Evolutionary conservation across 2,113 vertebrate genomes (phyloP).

Genomic region (Sturnus vulgaris): DNA sequence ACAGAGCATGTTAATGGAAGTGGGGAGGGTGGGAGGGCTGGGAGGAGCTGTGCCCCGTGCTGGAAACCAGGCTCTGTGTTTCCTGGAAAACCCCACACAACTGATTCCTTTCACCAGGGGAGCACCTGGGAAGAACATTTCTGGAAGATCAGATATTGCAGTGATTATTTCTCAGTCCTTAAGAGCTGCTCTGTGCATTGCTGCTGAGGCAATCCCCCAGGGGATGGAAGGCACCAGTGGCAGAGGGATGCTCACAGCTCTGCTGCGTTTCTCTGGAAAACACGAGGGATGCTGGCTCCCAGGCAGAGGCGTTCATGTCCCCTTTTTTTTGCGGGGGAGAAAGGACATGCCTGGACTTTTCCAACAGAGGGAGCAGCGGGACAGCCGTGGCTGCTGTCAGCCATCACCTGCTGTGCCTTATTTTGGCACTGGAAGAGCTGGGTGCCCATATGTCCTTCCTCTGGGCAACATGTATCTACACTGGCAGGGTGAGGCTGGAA

Average conservation of each 20-base stretch:
- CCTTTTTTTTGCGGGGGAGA: background rate
- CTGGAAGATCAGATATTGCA: background rate
- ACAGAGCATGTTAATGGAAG: accelerated
- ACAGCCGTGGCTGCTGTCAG: background rate
- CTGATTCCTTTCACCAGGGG: background rate
- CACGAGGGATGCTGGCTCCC: accelerated
- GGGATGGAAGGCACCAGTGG: background rate
- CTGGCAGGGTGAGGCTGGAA: background rate
- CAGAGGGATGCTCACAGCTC: accelerated
- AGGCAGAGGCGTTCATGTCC: accelerated
- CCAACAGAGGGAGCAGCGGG: background rate
- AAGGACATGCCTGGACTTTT: background rate
- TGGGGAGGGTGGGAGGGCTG: too few relatives aligned
- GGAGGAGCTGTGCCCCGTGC: background rate
- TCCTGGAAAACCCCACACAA: too few relatives aligned
- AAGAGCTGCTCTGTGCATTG: background rate
- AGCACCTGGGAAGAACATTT: background rate
- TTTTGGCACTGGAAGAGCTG: accelerated
- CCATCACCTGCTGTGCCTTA: too few relatives aligned
- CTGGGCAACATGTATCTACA: too few relatives aligned
- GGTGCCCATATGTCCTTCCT: accelerated
- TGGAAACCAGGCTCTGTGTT: background rate
- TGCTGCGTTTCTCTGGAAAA: background rate
- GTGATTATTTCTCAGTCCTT: background rate
- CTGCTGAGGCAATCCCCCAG: background rate